Evolutionary conservation across 2,888 invertebrate genomes (phyloP).

Genomic region (Chironomus riparius): DNA sequence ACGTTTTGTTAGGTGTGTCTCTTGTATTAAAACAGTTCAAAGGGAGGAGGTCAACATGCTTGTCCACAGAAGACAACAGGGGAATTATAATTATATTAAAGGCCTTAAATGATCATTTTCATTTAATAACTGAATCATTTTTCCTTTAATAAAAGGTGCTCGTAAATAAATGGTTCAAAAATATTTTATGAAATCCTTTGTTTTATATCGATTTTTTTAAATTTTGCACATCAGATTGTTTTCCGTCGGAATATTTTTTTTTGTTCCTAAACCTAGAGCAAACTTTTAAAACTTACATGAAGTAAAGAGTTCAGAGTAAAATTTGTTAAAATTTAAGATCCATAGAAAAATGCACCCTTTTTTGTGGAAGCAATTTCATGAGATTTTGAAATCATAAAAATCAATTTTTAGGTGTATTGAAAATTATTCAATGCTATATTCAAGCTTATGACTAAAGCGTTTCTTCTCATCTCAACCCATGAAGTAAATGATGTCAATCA

Average conservation of each 20-base stretch:
- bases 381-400: no score
- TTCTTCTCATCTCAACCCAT: neutral
- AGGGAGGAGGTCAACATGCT: no score
- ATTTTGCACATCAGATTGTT: neutral
- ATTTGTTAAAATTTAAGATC: no score
- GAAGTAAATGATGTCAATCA: constrained; percentile 20
- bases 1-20: neutral
- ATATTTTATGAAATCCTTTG: neutral
- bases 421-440: constrained; percentile 14
- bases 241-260: neutral
- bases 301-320: no score
- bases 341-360: no score
- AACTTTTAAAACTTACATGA: neutral
- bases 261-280: neutral
- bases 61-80: no score
- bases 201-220: neutral
- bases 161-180: neutral
- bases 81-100: no score
- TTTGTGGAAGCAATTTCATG: no score
- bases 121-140: no score
- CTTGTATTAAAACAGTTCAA: neutral
- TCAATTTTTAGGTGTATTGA: neutral
- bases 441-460: neutral
- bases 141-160: neutral
- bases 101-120: no score